Evolutionary conservation across 2,888 invertebrate species (phyloP).

Genomic region (Drosophila kanekoi): DNA sequence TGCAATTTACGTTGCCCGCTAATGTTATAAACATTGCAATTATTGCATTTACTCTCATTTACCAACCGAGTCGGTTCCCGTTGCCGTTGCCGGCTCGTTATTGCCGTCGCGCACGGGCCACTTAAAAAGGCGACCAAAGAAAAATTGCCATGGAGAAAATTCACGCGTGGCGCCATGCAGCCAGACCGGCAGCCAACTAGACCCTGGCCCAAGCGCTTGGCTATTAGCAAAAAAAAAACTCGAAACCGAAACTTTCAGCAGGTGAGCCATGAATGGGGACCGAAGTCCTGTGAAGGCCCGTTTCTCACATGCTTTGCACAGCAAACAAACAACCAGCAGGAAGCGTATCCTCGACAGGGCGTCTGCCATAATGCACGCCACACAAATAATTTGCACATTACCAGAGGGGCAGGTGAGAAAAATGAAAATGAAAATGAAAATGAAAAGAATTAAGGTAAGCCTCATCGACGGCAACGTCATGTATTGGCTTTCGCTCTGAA

Average conservation of each 20-base stretch:
- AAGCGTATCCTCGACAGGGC: slow-evolving; percentile 18
- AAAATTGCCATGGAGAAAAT: slow-evolving; percentile 71
- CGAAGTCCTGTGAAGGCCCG: slow-evolving; percentile 15
- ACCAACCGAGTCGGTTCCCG: slow-evolving; percentile 49
- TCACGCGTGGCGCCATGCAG: slow-evolving; percentile 77
- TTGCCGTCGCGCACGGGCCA: slow-evolving; percentile 75
- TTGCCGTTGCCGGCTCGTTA: slow-evolving; percentile 51
- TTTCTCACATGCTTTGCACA: slow-evolving; percentile 58
- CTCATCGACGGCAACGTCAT: slow-evolving; percentile 33
- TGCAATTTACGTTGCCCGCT: slow-evolving; percentile 69
- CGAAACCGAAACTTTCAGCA: slow-evolving; percentile 19
- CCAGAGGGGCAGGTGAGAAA: slow-evolving; percentile 62
- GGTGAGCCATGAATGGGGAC: background rate
- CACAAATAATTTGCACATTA: slow-evolving; percentile 74
- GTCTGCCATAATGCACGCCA: slow-evolving; percentile 53
- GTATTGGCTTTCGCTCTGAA: slow-evolving; percentile 28
- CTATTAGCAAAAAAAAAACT: slow-evolving; percentile 46
- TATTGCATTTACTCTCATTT: slow-evolving; percentile 82
- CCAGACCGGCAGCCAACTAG: slow-evolving; percentile 23
- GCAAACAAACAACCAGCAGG: slow-evolving; percentile 60
- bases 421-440: slow-evolving; percentile 56
- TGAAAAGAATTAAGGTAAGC: slow-evolving; percentile 51
- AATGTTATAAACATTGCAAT: slow-evolving; percentile 80
- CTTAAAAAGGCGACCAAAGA: slow-evolving; percentile 62
- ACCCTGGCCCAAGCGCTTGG: slow-evolving; percentile 14